Evolutionary conservation across 2,113 vertebrate genomes (phyloP).

Genomic region (Loxodonta africana): DNA sequence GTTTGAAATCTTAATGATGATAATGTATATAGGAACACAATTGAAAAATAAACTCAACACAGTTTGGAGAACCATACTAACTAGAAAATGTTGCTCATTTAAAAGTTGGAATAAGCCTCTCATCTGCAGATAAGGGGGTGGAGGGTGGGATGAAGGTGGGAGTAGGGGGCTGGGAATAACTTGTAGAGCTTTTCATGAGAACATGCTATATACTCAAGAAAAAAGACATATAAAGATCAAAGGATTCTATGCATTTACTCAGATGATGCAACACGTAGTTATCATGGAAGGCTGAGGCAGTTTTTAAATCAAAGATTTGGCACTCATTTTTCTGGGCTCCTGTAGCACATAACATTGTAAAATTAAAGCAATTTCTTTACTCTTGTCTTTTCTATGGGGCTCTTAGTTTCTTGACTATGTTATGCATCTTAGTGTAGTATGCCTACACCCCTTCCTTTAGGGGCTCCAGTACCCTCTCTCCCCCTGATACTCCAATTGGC

Average conservation of each 20-base stretch:
- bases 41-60: background rate
- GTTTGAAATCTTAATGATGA: background rate
- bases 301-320: slow-evolving; percentile 24
- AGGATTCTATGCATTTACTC: slow-evolving; percentile 6
- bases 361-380: background rate
- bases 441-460: background rate
- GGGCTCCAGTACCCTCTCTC: background rate
- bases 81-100: background rate
- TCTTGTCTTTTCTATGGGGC: background rate
- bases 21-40: background rate
- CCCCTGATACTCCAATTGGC: background rate
- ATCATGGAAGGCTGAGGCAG: background rate
- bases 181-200: background rate
- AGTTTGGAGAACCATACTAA: background rate
- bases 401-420: background rate
- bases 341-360: background rate
- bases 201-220: background rate
- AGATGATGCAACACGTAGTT: background rate
- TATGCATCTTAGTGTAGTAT: background rate
- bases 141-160: background rate
- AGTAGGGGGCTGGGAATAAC: background rate
- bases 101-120: background rate
- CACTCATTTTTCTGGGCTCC: background rate
- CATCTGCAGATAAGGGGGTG: background rate
- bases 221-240: background rate